Base-by-base conservation (phyloP, 2,888 invertebrate species). In the Proisotoma minuta region DNA sequence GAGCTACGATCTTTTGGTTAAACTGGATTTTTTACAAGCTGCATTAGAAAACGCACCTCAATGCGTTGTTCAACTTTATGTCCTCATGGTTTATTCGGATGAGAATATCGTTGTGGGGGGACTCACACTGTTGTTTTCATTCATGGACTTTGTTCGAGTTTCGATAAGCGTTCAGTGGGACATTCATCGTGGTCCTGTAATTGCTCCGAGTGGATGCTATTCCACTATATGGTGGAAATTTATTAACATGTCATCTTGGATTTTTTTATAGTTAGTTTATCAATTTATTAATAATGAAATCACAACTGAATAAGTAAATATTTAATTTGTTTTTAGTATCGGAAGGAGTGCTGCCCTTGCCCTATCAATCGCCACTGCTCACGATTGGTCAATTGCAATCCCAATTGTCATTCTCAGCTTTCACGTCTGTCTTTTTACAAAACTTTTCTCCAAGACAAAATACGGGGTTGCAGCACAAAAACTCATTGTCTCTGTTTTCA, bases 11-110 rank as follows among this genome's bases (percentile, higher is more conserved):
- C 57, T 72, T 8, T 62, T 71, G n/a, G 59, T 67, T 34, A 54
- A 69, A 18, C 53, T 72, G 22, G 72, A 72, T 28, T 72, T 72
- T 58, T 62, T 72, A 10, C 72, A 72, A 43, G 72, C 72, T 1
- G 66, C 69, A 0, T 40, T 72, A 24, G 72, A 72, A 63, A 72
- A 72, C 50, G 69, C 70, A n/a, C 72, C 72, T n/a, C 65, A 65
- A 50, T 70, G 72, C 52, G 62, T 69, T 27, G 52, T 72, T 18
- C 72, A 70, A 51, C 29, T 72, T 22, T 72, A 62, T 34, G 66
- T 65, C 8, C 56, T 72, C 27, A 57, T 69, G 18, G 65, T 62
- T n/a, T 63, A 70, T 47, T 34, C 67, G 2, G 61, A 57, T 26
- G 72, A 72, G 47, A 50, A 69, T 40, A n/a, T 28, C n/a, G 15